Percentiles rank a stretch among this genome's conserved stretches.
Conservation (phyloP, 2,888 invertebrate species). For the Xestia c-nigrum region DNA sequence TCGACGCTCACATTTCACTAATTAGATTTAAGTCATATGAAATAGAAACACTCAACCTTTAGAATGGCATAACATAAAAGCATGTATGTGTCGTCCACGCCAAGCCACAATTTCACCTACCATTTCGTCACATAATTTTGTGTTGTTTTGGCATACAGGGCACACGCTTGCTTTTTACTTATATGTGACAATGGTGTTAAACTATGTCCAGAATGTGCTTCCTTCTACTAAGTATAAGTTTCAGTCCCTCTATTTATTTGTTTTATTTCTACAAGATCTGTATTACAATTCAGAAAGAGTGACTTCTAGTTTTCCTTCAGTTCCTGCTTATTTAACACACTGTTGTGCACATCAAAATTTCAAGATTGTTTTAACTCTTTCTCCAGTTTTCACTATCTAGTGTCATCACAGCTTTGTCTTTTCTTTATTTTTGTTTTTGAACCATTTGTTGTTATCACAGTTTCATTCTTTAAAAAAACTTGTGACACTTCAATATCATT, state of each 20-base stretch:
- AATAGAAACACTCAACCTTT: not conserved
- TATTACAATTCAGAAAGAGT: not conserved
- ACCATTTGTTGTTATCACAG: conserved; percentile 75
- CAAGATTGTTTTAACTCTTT: not conserved
- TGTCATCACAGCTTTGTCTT: conserved; percentile 78
- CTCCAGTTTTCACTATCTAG: conserved; percentile 64
- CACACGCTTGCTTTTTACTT: no score
- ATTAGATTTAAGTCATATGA: not conserved
- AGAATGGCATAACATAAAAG: no score
- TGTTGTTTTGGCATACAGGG: no score
- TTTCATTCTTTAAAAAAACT: conserved; percentile 73
- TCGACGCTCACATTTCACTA: not conserved
- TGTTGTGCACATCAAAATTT: not conserved
- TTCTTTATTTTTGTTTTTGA: conserved; percentile 80
- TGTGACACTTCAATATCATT: conserved; percentile 81
- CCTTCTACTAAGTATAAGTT: not conserved
- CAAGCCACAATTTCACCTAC: no score
- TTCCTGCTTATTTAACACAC: not conserved
- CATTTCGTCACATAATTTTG: no score
- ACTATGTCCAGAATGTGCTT: not conserved
- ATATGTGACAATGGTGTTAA: no score
- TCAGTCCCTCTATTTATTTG: not conserved
- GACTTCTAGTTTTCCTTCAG: not conserved
- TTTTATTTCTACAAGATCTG: not conserved
- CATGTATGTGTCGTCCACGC: no score